Percentiles rank a stretch among this genome's conserved stretches.
phyloP scores from a whole-genome alignment of 1,140 invertebrate species.

The Contarinia nasturtii region DNA sequence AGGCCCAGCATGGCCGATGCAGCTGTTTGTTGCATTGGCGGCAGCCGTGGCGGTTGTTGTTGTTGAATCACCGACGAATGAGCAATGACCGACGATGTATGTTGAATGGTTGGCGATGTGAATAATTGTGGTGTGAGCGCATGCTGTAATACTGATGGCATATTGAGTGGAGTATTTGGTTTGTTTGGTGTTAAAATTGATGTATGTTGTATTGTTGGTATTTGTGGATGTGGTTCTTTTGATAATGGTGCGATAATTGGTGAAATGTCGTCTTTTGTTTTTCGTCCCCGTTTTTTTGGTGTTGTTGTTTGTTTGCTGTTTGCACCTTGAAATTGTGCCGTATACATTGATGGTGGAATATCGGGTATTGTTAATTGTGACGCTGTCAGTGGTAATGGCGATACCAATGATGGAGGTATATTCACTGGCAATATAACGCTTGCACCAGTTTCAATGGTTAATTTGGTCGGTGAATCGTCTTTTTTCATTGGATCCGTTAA shows the following conservation, averaged over 20 bases:
- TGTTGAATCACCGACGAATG: background rate
- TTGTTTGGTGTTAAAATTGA: conserved; percentile 7
- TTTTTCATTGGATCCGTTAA: background rate
- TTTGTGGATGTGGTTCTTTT: conserved; percentile 6
- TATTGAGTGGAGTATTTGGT: conserved; percentile 19
- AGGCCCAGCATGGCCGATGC: background rate
- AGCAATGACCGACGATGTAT: too few species aligned
- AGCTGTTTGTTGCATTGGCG: conserved; percentile 8
- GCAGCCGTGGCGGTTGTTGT: conserved; percentile 1
- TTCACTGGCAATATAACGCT: background rate
- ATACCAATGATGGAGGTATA: background rate
- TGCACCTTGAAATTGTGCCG: background rate
- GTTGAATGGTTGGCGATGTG: conserved; percentile 11
- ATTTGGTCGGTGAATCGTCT: conserved; percentile 24
- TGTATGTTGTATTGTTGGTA: conserved; percentile 5
- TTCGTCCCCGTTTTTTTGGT: conserved; percentile 20
- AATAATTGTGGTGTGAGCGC: conserved; percentile 9
- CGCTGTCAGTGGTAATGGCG: conserved; percentile 23
- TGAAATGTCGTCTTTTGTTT: conserved; percentile 8
- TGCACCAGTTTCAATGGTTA: conserved; percentile 28
- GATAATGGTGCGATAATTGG: background rate
- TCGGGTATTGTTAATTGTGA: conserved; percentile 13
- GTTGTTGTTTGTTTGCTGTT: conserved; percentile 4
- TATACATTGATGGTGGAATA: too few species aligned
- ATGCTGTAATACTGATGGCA: conserved; percentile 11